phyloP scores from a whole-genome alignment of 2,888 invertebrate species.

The Caprella mutica region DNA sequence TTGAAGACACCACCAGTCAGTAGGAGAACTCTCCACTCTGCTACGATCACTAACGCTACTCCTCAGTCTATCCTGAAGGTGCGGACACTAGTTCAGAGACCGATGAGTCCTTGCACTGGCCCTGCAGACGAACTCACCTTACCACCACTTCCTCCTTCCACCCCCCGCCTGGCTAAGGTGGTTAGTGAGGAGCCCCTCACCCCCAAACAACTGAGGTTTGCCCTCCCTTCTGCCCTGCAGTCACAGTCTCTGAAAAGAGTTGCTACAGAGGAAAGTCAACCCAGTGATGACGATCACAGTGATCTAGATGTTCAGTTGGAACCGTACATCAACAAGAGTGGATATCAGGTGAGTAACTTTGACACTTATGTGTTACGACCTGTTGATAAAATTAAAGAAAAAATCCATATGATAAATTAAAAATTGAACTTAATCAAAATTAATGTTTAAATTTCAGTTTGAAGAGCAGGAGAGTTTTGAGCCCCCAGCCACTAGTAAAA shows the following conservation, averaged over 20 bases:
- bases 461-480: too few species aligned
- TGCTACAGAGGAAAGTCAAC: background rate
- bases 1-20: constrained; percentile 19
- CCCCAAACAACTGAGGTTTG: constrained; percentile 31
- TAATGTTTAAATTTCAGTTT: too few species aligned
- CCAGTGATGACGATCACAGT: background rate
- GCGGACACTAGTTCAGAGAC: background rate
- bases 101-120: background rate
- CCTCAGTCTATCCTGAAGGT: constrained; percentile 32
- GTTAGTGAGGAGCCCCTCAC: too few species aligned
- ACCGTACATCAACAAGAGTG: background rate
- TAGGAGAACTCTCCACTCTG: background rate
- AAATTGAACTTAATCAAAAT: too few species aligned
- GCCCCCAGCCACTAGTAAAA: too few species aligned
- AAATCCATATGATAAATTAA: too few species aligned
- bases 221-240: constrained; percentile 14
- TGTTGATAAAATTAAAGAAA: too few species aligned
- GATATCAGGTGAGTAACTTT: too few species aligned
- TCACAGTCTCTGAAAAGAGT: background rate
- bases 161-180: background rate
- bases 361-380: too few species aligned
- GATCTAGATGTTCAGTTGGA: constrained; percentile 8
- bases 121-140: background rate
- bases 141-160: background rate
- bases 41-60: constrained; percentile 9